Evolutionary conservation across 2,888 invertebrate species (phyloP), one percentile per base, ranked within the genome.

Genomic region (Ephialtes manifestator): DNA sequence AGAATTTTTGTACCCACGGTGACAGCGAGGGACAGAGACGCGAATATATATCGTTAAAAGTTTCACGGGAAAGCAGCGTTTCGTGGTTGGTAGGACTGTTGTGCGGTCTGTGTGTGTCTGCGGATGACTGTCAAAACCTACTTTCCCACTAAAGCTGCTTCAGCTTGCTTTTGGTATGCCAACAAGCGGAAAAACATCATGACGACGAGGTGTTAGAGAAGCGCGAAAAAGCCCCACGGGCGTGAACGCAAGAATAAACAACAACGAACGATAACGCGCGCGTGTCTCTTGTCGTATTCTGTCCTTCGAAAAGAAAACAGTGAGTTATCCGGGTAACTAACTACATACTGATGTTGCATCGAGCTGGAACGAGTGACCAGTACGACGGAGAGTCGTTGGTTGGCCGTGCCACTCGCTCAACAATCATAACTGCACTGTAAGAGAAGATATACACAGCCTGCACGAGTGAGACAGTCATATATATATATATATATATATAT

Each of bases 41-140:
- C 8, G 20, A 43, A 39, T 65, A 65, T 39, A 65, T 20, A 46
- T 24, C 13, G 28, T n/a, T n/a, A 46, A 7, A 68, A 51, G 60
- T 39, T 43, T 15, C 3, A 70, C 55, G 53, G 53, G 39, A 67
- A 70, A 31, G 20, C 43, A 46, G 13, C 58, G 24, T 60, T 18
- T 20, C 46, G 68, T 55, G 48, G 85, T 82, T 85, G 80, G 83
- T 46, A 71, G 11, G 13, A 75, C 72, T 74, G 77, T 15, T 28
- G n/a, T n/a, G 55, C 65, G 60, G 28, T 67, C 11, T n/a, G 28
- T 71, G 84, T 88, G 89, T 90, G 90, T 91, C 90, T 89, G 91
- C 91, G 91, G 90, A 93, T 93, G 93, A 93, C 92, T 93, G 92
- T 93, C 92, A 93, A 93, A 93, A 92, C 90, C 91, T 89, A 92